Evolutionary conservation across 2,113 vertebrate species (phyloP).

Genomic region (Prionailurus bengalensis): DNA sequence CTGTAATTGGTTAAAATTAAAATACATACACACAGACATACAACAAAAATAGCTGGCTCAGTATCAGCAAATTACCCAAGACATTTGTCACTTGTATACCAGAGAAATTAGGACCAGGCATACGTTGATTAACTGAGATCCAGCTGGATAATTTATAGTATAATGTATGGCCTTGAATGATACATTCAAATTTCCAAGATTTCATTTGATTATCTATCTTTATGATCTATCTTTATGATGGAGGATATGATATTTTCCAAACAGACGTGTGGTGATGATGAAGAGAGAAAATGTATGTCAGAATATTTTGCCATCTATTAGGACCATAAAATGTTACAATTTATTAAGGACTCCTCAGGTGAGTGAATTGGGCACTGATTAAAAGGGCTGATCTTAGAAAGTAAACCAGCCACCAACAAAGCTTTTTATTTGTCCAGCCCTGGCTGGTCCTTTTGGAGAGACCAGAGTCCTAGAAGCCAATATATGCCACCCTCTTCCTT

Average conservation of each 20-base stretch:
- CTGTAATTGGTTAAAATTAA: background rate
- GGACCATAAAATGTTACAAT: background rate
- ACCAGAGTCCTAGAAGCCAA: background rate
- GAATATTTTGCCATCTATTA: background rate
- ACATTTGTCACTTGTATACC: background rate
- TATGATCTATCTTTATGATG: slow-evolving; percentile 27
- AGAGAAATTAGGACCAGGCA: background rate
- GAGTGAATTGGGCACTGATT: background rate
- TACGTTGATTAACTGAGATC: background rate
- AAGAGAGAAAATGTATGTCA: background rate
- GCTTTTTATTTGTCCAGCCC: background rate
- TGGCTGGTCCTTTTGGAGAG: background rate
- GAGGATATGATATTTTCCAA: slow-evolving; percentile 11
- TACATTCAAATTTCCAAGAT: background rate
- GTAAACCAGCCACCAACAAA: background rate
- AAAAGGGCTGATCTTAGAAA: background rate
- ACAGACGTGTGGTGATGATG: background rate
- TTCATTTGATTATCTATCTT: slow-evolving; percentile 43
- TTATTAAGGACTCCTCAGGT: background rate
- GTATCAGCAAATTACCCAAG: background rate
- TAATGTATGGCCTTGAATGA: background rate
- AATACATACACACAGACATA: background rate
- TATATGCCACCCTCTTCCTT: background rate
- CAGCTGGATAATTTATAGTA: background rate
- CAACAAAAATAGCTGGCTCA: background rate